Conservation (phyloP, 2,113 vertebrate genomes). For the Ginglymostoma cirratum region DNA sequence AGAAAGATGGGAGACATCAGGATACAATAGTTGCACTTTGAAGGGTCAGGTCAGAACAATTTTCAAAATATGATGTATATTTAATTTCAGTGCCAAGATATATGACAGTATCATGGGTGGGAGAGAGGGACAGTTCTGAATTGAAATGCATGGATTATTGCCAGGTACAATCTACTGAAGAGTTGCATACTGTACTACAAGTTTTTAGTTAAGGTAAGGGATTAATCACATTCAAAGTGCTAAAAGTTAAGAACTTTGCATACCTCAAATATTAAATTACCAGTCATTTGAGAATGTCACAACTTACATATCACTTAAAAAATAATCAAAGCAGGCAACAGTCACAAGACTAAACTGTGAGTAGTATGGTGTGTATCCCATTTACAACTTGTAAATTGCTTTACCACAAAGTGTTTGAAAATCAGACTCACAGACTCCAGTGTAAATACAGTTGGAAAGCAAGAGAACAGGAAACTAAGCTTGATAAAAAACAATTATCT, state of each 20-base stretch:
- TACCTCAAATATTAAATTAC: neutral
- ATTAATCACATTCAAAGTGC: neutral
- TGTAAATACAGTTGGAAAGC: constrained; percentile 11
- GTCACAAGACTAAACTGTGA: neutral
- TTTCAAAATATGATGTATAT: neutral
- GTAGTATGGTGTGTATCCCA: constrained; percentile 9
- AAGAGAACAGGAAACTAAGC: no score
- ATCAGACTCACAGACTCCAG: constrained; percentile 15
- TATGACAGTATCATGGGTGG: neutral
- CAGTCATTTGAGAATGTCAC: neutral
- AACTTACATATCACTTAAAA: neutral
- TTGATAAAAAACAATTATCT: constrained; percentile 8
- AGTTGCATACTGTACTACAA: neutral
- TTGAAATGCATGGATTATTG: neutral
- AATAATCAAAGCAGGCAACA: neutral
- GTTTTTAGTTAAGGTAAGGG: neutral
- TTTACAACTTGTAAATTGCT: constrained; percentile 1
- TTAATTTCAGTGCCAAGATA: neutral
- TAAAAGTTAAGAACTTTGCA: neutral
- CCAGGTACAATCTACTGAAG: neutral
- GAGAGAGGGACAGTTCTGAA: neutral
- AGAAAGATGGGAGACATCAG: neutral
- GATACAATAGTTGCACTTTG: neutral
- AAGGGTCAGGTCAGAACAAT: neutral
- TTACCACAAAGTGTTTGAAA: constrained; percentile 11